These are phyloP conservation scores for Cryptomyrus ogoouensis DNA, from an alignment of 2,113 vertebrate genomes.

Conservation along the genomic window DNA sequence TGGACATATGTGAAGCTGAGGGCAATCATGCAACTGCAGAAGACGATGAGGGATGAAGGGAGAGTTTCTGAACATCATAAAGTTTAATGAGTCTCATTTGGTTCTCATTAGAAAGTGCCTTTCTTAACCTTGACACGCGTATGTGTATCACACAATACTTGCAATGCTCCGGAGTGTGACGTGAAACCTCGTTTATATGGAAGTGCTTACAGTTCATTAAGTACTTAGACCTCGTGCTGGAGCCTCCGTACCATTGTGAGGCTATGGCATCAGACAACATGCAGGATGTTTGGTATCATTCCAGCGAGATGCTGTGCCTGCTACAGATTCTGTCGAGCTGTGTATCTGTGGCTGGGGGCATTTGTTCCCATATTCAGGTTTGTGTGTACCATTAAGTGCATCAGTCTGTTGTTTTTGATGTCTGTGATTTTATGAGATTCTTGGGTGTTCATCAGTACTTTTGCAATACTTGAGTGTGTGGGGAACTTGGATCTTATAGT, in stretches of 20 bases:
- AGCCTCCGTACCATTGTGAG: not conserved
- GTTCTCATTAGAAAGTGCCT: not conserved
- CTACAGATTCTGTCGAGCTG: not conserved
- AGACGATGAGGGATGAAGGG: not conserved
- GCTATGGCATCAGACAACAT: not conserved
- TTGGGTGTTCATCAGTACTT: not conserved
- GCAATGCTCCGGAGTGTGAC: not conserved
- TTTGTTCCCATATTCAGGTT: not conserved
- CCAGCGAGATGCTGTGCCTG: not conserved
- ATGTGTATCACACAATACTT: not conserved
- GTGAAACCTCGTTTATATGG: not conserved
- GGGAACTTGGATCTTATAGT: not conserved
- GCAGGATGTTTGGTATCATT: not conserved
- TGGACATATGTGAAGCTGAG: not conserved
- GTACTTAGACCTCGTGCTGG: not conserved
- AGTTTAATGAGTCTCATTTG: not conserved
- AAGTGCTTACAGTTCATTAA: not conserved
- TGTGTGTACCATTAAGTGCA: not conserved
- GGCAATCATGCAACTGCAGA: not conserved
- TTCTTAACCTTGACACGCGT: not conserved
- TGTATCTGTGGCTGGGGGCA: not conserved
- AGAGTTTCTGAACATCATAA: not conserved
- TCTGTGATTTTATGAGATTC: not conserved
- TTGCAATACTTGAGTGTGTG: not conserved
- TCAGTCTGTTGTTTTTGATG: not conserved